A percentile compares a stretch with the other conserved stretches of the same genome.
Evolutionary conservation across 2,113 vertebrate species (phyloP).

Genomic region (Carassius gibelio): DNA sequence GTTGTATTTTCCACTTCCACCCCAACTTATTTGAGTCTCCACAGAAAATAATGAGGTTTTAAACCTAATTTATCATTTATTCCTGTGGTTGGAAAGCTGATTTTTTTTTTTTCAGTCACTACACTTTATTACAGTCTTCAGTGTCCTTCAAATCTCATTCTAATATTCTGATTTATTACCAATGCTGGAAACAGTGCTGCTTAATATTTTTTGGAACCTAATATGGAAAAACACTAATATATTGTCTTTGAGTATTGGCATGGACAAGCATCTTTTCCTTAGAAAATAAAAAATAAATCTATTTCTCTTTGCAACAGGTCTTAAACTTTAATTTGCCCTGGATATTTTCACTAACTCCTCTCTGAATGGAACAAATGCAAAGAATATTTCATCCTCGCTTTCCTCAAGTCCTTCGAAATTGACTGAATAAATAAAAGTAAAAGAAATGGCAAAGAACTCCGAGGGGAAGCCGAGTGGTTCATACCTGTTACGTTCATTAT

Average conservation of each 20-base stretch:
- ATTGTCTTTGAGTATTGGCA: background rate
- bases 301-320: background rate
- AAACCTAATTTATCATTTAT: no score
- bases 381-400: conserved; percentile 15
- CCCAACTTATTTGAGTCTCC: background rate
- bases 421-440: conserved; percentile 46
- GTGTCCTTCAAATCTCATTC: background rate
- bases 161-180: background rate
- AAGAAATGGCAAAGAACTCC: conserved; percentile 25
- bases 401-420: conserved; percentile 9
- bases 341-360: background rate
- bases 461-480: conserved; percentile 25
- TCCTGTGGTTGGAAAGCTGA: background rate
- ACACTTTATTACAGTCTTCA: background rate
- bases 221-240: background rate
- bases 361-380: background rate
- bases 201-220: background rate
- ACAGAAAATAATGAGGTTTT: background rate
- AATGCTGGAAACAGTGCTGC: background rate
- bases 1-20: background rate
- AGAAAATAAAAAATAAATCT: background rate
- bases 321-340: background rate
- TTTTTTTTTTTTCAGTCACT: background rate
- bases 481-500: conserved; percentile 59
- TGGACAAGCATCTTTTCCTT: background rate